Conservation (phyloP, 2,888 invertebrate genomes). For the Boloria selene region DNA sequence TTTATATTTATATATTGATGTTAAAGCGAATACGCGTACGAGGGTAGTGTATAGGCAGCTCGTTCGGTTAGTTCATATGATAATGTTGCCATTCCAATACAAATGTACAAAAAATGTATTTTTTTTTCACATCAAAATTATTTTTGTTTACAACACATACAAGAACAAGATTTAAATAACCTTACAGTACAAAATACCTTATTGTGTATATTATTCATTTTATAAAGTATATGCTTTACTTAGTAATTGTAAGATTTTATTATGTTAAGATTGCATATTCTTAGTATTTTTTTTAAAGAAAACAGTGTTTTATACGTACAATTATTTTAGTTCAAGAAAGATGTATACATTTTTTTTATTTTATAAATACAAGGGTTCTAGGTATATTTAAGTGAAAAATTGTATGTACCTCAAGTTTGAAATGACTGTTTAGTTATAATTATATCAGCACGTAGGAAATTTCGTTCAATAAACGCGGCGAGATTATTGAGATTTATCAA, state of each 20-base stretch:
- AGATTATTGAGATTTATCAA: neutral
- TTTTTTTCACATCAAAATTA: slow-evolving; percentile 27
- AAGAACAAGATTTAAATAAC: slow-evolving; percentile 50
- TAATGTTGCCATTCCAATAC: slow-evolving; percentile 53
- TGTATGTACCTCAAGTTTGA: slow-evolving; percentile 64
- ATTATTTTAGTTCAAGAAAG: slow-evolving; percentile 49
- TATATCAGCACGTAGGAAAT: slow-evolving; percentile 33
- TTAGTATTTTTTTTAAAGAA: slow-evolving; percentile 45
- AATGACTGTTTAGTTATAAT: slow-evolving; percentile 63
- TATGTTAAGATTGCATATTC: slow-evolving; percentile 55
- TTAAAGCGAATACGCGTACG: slow-evolving; percentile 1
- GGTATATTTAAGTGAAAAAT: slow-evolving; percentile 59
- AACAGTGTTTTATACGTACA: slow-evolving; percentile 63
- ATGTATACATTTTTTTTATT: slow-evolving; percentile 54
- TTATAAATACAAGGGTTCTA: slow-evolving; percentile 39
- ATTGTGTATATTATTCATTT: slow-evolving; percentile 71
- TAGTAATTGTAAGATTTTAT: slow-evolving; percentile 59
- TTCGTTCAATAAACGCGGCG: slow-evolving; percentile 14
- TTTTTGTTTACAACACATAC: slow-evolving; percentile 27
- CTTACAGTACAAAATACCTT: slow-evolving; percentile 80
- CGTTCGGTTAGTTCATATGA: slow-evolving; percentile 46
- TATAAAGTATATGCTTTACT: slow-evolving; percentile 76
- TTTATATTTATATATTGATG: slow-evolving; percentile 7
- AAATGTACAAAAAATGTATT: slow-evolving; percentile 44
- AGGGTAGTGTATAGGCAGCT: slow-evolving; percentile 47